Base-by-base conservation (phyloP, 2,113 vertebrate genomes). In the Pantherophis guttatus region DNA sequence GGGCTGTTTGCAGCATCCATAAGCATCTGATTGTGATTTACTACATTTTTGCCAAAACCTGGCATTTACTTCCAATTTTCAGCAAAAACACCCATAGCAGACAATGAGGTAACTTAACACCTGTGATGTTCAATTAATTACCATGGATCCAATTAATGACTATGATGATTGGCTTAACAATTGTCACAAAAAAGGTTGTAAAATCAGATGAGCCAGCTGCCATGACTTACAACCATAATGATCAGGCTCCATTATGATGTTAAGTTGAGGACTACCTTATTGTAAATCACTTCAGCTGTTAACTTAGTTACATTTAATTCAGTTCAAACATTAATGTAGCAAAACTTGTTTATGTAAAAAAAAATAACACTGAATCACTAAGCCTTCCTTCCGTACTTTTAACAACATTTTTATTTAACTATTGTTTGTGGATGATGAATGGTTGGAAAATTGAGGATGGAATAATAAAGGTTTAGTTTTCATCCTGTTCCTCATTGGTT, bases 221-320 rank as follows among this genome's bases (percentile, higher is more conserved):
- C 29, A 70, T 65, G 65, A 70, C 12, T 70, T 70, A n/a, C 29
- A 70, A 15, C 13, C 65, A 70, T n/a, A 70, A n/a, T n/a, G 24
- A n/a, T 70, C 29, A 70, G 12, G 29, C 65, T n/a, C 65, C 65
- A n/a, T 70, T 70, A 70, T 5, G 0, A 70, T 70, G 29, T 6
- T 70, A 70, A 70, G 5, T n/a, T n/a, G n/a, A 70, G 65, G 65
- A n/a, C 29, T 62, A 29, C 26, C 39, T 9, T 81, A 29, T 54
- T 81, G 86, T 90, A 59, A 59, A 19, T 39, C 29, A 53, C 88
- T 54, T 55, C 65, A 93, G 39, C 90, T 59, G 26, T 93, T 52
- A 92, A 65, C 94, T 94, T 92, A 17, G 90, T 94, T 91, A 62
- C 4, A 88, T 95, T 93, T 92, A 33, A 50, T 70, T 10, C 59